Evolutionary conservation across 2,888 invertebrate genomes (phyloP).

Genomic region (Coelinius sp.): DNA sequence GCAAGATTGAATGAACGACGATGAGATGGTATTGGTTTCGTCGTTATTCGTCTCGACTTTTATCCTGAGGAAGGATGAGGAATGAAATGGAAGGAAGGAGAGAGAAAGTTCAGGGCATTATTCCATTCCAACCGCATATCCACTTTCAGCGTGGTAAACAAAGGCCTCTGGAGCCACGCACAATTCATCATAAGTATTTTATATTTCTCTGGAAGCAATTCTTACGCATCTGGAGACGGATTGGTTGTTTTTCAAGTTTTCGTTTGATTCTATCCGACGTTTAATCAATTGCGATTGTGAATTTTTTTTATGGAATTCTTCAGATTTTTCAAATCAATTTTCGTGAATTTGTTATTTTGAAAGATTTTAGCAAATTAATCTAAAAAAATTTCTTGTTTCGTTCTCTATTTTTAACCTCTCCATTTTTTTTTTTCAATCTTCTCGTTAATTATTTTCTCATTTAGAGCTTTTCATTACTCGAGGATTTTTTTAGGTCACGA

Average conservation of each 20-base stretch:
- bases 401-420: neutral
- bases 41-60: conserved; percentile 16
- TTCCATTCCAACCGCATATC: neutral
- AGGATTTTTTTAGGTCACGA: neutral
- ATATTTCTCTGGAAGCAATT: too few relatives aligned
- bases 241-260: too few relatives aligned
- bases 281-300: too few relatives aligned
- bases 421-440: neutral
- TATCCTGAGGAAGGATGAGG: conserved; percentile 2
- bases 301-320: too few relatives aligned
- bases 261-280: too few relatives aligned
- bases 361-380: neutral
- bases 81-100: neutral
- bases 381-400: neutral
- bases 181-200: too few relatives aligned
- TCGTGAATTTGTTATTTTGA: neutral
- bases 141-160: neutral
- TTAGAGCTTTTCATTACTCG: neutral
- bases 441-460: neutral
- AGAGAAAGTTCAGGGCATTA: neutral
- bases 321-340: neutral
- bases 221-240: too few relatives aligned
- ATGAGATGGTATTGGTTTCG: neutral
- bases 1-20: neutral
- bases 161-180: neutral